Base-by-base conservation (phyloP, 1,140 invertebrate species). In the Euglossa dilemma region DNA sequence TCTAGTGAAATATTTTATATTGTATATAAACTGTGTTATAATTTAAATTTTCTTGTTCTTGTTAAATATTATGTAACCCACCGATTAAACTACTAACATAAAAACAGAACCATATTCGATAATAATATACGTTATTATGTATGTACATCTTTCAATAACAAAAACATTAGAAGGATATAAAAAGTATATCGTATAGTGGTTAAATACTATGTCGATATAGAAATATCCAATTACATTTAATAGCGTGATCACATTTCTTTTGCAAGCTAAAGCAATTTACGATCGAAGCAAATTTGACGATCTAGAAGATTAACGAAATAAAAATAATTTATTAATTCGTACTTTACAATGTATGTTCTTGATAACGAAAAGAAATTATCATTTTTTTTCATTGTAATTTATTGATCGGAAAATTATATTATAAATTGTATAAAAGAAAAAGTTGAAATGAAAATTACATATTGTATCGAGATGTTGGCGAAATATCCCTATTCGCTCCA, bases 161-260 rank as follows among this genome's bases (percentile, higher is more conserved):
- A 59, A 59, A 12, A 9, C 12, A 9, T 59, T 11, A 56, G 9
- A 8, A 56, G 8, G 8, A 23, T 56, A 23, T 23, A 23, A 50
- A 50, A 50, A 50, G 14, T 50, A 56, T 20, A 7, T 0, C 16
- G 20, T 20, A 20, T 56, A 0, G 6, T 83, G 50, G 83, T 4
- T 36, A 36, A 36, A 36, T 80, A 77, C 18, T 57, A 25, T 52
- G 25, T 25, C 36, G 36, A 36, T 36, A 64, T 20, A n/a, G 12
- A 45, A 43, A 20, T 18, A 18, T 73, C 56, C 59, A 75, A 63
- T 75, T 75, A 75, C n/a, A 9, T 25, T n/a, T 64, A 52, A 75
- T 64, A 16, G 16, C 73, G n/a, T 59, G 36, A 50, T 75, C 36
- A 9, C 45, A 75, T 63, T 52, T 75, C 25, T 45, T 28, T 11